Evolutionary conservation across 2,797 vertebrate species (phyloP), one percentile per base, ranked within the genome.

Genomic region (Emydoidea blandingii): DNA sequence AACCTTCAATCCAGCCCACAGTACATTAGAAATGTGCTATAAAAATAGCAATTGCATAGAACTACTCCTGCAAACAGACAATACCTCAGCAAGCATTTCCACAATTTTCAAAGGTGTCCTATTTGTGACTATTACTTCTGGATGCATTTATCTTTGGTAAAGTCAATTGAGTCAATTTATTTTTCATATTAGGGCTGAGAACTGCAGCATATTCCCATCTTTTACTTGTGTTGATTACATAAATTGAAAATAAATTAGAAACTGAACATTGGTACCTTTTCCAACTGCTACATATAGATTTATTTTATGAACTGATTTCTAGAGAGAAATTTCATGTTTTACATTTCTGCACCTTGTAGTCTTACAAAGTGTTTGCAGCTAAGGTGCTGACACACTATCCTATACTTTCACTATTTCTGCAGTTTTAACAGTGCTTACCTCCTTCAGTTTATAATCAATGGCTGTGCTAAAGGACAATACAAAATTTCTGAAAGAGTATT

Each of bases 161-260:
- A 92, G 27, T 74, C 82, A 88, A 27, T 34, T n/a, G n/a, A 68
- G 72, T 65, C 56, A 83, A 57, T 89, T 88, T 53, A 79, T 81
- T 49, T 68, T 57, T 6, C 47, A 29, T 1, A 5, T 72, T 76
- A 90, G n/a, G 2, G 19, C 31, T 37, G 23, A 21, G 72, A 62
- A 85, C 12, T 37, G 57, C 47, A 59, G 23, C 29, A 52, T 47
- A 68, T 21, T 44, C 2, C 2, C 19, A 91, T 9, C 31, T 81
- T 88, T 23, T 68, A 37, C 5, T 79, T 59, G 18, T 44, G 94
- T 5, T 9, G 5, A 31, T 94, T 52, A 50, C 34, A 79, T 68
- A 88, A 86, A 56, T 37, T 68, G 34, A 83, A 11, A 65, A 87
- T 53, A 72, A 57, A 8, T 0, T 0, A 8, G 88, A 68, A 37